A percentile compares a stretch with the other conserved stretches of the same genome.
phyloP scores from a whole-genome alignment of 2,797 vertebrate species.

The Adelosebastes latens region DNA sequence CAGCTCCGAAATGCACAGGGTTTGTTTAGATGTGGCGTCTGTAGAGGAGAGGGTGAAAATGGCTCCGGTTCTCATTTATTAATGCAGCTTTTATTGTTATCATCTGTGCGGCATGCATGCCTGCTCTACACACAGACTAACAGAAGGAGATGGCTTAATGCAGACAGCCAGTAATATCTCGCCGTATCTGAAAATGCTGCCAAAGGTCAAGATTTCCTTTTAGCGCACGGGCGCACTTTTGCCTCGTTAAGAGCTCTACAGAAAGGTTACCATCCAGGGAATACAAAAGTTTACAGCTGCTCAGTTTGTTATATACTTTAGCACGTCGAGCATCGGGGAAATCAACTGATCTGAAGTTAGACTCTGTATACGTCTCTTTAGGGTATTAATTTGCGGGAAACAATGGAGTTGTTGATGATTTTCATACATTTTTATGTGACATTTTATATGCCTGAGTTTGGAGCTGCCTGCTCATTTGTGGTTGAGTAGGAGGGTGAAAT shows the following conservation, averaged over 20 bases:
- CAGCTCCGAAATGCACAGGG: constrained; percentile 12
- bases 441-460: neutral
- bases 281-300: neutral
- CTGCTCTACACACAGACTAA: constrained; percentile 42
- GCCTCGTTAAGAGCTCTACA: constrained; percentile 30
- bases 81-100: constrained; percentile 69
- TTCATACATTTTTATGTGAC: constrained; percentile 27
- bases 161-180: constrained; percentile 20
- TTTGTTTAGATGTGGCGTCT: constrained; percentile 57
- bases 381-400: constrained; percentile 25
- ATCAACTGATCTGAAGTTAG: neutral
- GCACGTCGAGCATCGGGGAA: neutral
- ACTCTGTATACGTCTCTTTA: neutral
- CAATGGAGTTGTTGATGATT: constrained; percentile 5
- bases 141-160: constrained; percentile 33
- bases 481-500: constrained; percentile 62
- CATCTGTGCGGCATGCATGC: constrained; percentile 33
- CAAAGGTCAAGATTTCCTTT: constrained; percentile 34
- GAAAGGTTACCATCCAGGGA: constrained; percentile 8
- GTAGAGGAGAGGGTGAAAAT: constrained; percentile 49
- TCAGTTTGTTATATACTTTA: neutral
- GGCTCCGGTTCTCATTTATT: constrained; percentile 67
- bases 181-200: constrained; percentile 6
- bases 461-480: constrained; percentile 31
- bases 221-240: neutral